These are phyloP conservation scores for Platycheirus rosarum DNA, from an alignment of 2,888 invertebrate species.

Conservation along the genomic window DNA sequence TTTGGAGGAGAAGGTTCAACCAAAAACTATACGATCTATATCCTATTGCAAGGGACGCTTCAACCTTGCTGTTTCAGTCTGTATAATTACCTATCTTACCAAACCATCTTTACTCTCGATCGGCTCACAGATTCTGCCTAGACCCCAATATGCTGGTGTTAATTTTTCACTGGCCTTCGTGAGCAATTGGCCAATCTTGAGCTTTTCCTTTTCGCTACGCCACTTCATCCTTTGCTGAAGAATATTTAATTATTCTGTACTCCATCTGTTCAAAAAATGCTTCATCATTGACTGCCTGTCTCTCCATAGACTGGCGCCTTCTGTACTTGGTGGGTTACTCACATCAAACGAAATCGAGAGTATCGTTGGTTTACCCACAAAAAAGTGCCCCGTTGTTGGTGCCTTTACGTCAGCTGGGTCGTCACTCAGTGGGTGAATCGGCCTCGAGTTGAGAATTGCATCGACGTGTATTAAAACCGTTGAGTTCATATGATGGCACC, in stretches of 20 bases:
- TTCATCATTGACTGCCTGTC: background rate
- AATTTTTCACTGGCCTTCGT: too few species aligned
- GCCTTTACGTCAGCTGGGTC: conserved; percentile 13
- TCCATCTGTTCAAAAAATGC: conserved; percentile 31
- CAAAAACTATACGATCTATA: too few species aligned
- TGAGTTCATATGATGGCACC: conserved; percentile 15
- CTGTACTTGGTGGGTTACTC: background rate
- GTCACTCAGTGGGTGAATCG: conserved; percentile 38
- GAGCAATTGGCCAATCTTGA: too few species aligned
- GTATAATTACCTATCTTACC: conserved; percentile 1
- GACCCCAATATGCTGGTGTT: too few species aligned
- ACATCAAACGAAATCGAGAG: conserved; percentile 32
- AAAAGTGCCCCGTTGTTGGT: conserved; percentile 17
- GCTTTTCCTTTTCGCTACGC: conserved; percentile 17
- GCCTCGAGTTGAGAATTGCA: too few species aligned
- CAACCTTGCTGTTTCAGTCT: conserved; percentile 12
- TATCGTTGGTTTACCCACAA: conserved; percentile 29
- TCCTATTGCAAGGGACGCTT: conserved; percentile 13
- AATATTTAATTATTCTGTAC: too few species aligned
- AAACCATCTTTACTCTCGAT: background rate
- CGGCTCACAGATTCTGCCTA: conserved; percentile 14
- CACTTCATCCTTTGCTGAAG: too few species aligned
- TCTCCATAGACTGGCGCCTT: conserved; percentile 6
- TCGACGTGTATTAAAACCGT: conserved; percentile 16
- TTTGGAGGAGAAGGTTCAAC: too few species aligned